Evolutionary conservation across 1,140 invertebrate species (phyloP), one percentile per base, ranked within the genome.

Genomic region (Polyergus mexicanus): DNA sequence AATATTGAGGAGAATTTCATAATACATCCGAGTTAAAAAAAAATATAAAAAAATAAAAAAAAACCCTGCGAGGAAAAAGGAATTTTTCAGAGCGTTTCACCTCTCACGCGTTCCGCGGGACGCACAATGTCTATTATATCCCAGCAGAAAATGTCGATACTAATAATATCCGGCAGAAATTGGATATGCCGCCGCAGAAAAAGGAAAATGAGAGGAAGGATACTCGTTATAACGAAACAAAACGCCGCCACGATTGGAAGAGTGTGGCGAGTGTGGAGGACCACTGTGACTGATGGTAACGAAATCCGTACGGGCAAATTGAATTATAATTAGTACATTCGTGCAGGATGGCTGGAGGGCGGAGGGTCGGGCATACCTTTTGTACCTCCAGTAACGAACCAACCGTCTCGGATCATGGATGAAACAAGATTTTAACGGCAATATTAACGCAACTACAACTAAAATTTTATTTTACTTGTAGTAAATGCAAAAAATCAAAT

Each of bases 311-410:
- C 32, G 65, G 63, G 32, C 44, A 86, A 71, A 88, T 88, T 86
- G 63, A 77, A 89, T 89, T 86, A 89, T 88, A 89, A 89, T 89
- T 88, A 89, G 76, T 69, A 54, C 83, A 63, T 60, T 72, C 51
- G 76, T 38, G 78, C 2, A 38, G 56, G 56, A 35, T 41, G 16
- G 76, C 13, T 44, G 76, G 63, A 85, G 58, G 16, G 38, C 62
- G 51, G 28, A 68, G 65, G 28, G 44, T 11, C n/a, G 60, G 41
- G n/a, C 13, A 74, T 54, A 66, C 58, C 77, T 86, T 84, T 88
- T 84, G 85, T 86, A n/a, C n/a, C 47, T 69, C 10, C 22, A 44
- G 58, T 72, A 72, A 88, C 84, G 85, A 86, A 83, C 76, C 85
- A 74, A 71, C 54, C 72, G 62, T 58, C 44, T 56, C 56, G 54